phyloP scores from a whole-genome alignment of 2,888 invertebrate genomes.

The Megalurothrips usitatus region DNA sequence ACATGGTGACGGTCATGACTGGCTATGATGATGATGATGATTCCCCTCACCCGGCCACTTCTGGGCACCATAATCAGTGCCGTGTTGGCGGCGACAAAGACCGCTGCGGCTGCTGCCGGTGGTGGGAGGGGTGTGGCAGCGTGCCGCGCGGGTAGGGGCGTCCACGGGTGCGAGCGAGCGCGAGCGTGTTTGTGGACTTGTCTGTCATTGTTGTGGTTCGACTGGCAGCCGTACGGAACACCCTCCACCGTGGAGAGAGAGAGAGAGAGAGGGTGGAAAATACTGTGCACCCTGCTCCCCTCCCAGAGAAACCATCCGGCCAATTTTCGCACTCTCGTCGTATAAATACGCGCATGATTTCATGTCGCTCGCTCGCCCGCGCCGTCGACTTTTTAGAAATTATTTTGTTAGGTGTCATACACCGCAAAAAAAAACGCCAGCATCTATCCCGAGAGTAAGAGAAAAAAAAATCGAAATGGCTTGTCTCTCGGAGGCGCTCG shows the following conservation, averaged over 20 bases:
- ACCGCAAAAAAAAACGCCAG: no score
- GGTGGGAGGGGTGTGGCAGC: neutral
- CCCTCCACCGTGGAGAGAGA: no score
- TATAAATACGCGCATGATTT: neutral
- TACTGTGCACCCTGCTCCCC: no score
- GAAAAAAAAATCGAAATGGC: no score
- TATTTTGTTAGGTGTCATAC: no score
- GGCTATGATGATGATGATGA: neutral
- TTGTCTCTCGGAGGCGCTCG: no score
- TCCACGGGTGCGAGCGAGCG: neutral
- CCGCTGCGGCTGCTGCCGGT: neutral
- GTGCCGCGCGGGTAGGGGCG: neutral
- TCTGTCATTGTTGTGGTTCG: slow-evolving; percentile 22
- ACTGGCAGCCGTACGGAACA: neutral
- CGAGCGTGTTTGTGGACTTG: slow-evolving; percentile 14
- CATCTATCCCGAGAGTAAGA: no score
- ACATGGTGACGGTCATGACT: neutral
- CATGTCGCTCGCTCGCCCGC: no score
- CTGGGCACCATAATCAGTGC: slow-evolving; percentile 12
- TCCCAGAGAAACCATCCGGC: neutral
- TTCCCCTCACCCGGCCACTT: slow-evolving; percentile 12
- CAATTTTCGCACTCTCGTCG: neutral
- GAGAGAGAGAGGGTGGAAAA: neutral
- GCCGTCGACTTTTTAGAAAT: no score
- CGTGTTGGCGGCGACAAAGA: neutral